Percentiles rank a stretch among this genome's conserved stretches.
phyloP scores from a whole-genome alignment of 2,113 vertebrate species.

The Lagopus leucura region DNA sequence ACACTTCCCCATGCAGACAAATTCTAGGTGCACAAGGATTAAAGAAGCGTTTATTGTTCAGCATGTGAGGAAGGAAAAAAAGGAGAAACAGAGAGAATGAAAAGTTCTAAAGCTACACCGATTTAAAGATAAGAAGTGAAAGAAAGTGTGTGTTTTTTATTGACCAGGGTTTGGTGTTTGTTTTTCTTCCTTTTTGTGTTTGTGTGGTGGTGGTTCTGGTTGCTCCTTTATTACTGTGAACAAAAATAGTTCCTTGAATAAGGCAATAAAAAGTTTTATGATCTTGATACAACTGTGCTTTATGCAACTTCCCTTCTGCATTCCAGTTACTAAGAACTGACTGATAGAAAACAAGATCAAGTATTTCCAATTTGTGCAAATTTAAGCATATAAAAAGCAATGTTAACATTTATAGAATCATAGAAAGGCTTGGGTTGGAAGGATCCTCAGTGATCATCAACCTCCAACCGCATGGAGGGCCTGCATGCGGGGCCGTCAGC shows the following conservation, averaged over 20 bases:
- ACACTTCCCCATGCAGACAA: neutral
- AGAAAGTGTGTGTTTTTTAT: neutral
- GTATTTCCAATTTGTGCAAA: neutral
- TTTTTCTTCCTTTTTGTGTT: neutral
- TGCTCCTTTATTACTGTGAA: neutral
- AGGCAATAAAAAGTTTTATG: neutral
- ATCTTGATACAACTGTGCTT: neutral
- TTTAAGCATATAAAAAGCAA: neutral
- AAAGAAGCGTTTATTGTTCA: neutral
- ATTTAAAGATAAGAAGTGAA: neutral
- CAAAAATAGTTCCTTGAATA: neutral
- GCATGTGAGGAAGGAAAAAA: neutral
- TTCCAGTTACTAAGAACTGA: neutral
- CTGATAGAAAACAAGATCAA: neutral
- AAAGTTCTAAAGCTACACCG: neutral
- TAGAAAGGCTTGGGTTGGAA: no score
- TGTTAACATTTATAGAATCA: neutral
- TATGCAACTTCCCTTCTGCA: neutral
- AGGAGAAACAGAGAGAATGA: neutral
- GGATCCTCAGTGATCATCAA: no score
- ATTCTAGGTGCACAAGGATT: neutral
- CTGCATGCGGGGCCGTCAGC: no score
- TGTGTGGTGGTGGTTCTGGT: neutral
- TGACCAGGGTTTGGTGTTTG: neutral
- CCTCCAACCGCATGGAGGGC: no score